phyloP scores from a whole-genome alignment of 2,888 invertebrate genomes.

The Corbicula japonica region DNA sequence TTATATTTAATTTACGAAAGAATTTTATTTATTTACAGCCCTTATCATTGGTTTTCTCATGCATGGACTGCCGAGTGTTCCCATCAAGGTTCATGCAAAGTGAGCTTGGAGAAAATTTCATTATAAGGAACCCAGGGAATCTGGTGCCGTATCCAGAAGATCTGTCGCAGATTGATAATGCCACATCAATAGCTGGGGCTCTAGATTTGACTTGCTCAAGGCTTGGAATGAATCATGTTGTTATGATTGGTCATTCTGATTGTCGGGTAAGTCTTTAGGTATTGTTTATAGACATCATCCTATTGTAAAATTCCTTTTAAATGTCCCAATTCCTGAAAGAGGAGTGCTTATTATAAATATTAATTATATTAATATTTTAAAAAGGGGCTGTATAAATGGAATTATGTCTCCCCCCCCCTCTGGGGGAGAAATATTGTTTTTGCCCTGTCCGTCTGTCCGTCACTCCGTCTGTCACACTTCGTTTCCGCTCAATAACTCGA shows the following conservation, averaged over 20 bases:
- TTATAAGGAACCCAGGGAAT: slow-evolving; percentile 98
- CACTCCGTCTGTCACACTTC: no score
- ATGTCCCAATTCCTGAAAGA: no score
- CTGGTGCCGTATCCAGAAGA: slow-evolving; percentile 96
- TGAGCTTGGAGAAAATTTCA: slow-evolving; percentile 99
- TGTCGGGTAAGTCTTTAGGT: slow-evolving; percentile 90
- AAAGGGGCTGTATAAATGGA: no score
- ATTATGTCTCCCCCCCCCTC: no score
- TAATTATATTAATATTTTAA: no score
- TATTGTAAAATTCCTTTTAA: neutral
- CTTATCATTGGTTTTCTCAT: slow-evolving; percentile 98
- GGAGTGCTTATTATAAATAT: no score
- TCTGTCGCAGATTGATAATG: slow-evolving; percentile 92
- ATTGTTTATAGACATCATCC: neutral
- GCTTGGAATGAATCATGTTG: slow-evolving; percentile 95
- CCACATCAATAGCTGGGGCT: slow-evolving; percentile 98
- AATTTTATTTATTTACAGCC: slow-evolving; percentile 91
- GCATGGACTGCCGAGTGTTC: slow-evolving; percentile 99
- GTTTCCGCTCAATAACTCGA: no score
- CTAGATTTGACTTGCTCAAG: slow-evolving; percentile 97
- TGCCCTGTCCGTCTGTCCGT: no score
- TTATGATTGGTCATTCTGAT: slow-evolving; percentile 99
- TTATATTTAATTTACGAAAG: no score
- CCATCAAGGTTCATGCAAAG: slow-evolving; percentile 98
- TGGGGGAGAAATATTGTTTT: no score